phyloP scores from a whole-genome alignment of 2,888 invertebrate genomes.

The Drosophila mayaguana region DNA sequence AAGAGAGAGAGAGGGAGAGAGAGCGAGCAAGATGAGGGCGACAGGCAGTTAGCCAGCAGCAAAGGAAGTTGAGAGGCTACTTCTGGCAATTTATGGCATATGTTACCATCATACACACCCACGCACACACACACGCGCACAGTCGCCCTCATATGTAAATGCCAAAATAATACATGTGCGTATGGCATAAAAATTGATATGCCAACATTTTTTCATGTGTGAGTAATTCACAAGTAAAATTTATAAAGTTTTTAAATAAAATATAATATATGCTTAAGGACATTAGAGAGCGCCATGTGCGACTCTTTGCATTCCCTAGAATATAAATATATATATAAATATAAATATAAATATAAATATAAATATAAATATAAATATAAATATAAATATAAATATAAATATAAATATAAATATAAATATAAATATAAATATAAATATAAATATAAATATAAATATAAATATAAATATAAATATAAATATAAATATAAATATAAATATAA shows the following conservation, averaged over 20 bases:
- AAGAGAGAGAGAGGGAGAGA: neutral
- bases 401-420: no score
- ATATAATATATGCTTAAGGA: constrained; percentile 51
- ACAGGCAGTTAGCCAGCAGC: constrained; percentile 28
- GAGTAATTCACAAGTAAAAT: constrained; percentile 79
- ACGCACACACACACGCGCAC: constrained; percentile 13
- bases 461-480: no score
- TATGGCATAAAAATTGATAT: constrained; percentile 79
- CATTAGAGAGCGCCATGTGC: neutral
- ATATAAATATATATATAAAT: no score
- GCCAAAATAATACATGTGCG: constrained; percentile 79
- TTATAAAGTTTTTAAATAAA: constrained; percentile 78
- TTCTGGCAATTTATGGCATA: constrained; percentile 78
- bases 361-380: no score
- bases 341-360: no score
- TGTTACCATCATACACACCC: constrained; percentile 60
- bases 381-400: no score
- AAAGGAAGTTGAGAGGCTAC: constrained; percentile 65
- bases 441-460: no score
- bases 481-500: no score
- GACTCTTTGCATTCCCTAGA: neutral
- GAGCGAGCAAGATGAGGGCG: constrained; percentile 33
- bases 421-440: no score
- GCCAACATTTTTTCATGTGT: constrained; percentile 77
- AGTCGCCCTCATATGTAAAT: constrained; percentile 66